These are phyloP conservation scores for Neuroscelio doddi DNA, from an alignment of 2,888 invertebrate genomes.

Conservation along the genomic window DNA sequence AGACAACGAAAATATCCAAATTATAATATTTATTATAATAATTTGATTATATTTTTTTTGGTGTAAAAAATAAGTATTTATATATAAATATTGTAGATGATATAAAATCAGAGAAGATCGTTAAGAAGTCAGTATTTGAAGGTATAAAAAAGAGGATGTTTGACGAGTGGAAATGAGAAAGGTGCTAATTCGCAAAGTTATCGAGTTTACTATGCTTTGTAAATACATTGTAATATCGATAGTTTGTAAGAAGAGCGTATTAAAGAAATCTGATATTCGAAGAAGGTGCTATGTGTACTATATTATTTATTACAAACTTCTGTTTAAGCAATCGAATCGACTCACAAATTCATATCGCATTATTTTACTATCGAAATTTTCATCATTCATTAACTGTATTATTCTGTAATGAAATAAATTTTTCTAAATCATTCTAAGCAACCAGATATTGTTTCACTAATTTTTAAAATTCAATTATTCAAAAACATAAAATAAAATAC, in stretches of 20 bases:
- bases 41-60: slow-evolving; percentile 44
- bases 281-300: slow-evolving; percentile 46
- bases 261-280: slow-evolving; percentile 39
- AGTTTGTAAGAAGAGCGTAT: slow-evolving; percentile 37
- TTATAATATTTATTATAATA: no score
- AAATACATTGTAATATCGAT: slow-evolving; percentile 44
- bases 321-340: slow-evolving; percentile 32
- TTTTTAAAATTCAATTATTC: slow-evolving; percentile 7
- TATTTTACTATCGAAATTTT: slow-evolving; percentile 44
- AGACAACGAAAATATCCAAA: no score
- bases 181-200: slow-evolving; percentile 47
- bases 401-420: slow-evolving; percentile 48
- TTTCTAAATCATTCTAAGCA: slow-evolving; percentile 44
- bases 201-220: slow-evolving; percentile 43
- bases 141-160: slow-evolving; percentile 18
- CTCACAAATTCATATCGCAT: slow-evolving; percentile 29
- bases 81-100: slow-evolving; percentile 10
- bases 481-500: background rate
- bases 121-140: slow-evolving; percentile 45
- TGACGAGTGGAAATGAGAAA: slow-evolving; percentile 36
- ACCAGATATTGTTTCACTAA: slow-evolving; percentile 31
- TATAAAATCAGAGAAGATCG: slow-evolving; percentile 15
- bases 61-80: slow-evolving; percentile 25
- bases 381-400: slow-evolving; percentile 43
- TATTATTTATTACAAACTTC: slow-evolving; percentile 39